A percentile compares a stretch with the other conserved stretches of the same genome.
phyloP scores from a whole-genome alignment of 2,888 invertebrate species.

The Corbicula japonica region DNA sequence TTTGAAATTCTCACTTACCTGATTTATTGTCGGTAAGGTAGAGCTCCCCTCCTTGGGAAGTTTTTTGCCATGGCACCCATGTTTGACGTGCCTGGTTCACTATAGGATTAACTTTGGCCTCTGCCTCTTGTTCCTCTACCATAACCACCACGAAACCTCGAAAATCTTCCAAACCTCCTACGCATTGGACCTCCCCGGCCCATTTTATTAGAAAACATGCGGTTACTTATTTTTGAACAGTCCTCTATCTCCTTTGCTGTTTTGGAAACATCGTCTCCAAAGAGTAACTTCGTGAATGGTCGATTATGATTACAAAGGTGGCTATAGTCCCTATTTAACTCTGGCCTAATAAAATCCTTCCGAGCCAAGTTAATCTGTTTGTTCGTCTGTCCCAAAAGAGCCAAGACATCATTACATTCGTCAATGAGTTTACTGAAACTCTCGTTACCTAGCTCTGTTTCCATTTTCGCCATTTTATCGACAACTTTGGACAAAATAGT shows the following conservation, averaged over 20 bases:
- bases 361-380: conserved; percentile 38
- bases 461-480: conserved; percentile 37
- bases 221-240: too few species aligned
- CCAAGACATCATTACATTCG: conserved; percentile 35
- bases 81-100: neutral
- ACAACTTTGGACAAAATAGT: conserved; percentile 52
- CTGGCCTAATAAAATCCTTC: conserved; percentile 4
- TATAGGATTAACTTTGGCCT: neutral
- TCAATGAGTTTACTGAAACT: conserved; percentile 33
- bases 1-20: conserved; percentile 26
- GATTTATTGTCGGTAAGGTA: neutral
- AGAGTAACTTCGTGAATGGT: too few species aligned
- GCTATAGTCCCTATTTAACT: too few species aligned
- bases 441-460: conserved; percentile 5
- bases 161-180: too few species aligned
- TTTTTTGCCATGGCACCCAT: conserved; percentile 20
- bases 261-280: too few species aligned
- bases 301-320: too few species aligned
- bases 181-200: neutral
- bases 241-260: too few species aligned
- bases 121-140: conserved; percentile 7
- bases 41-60: conserved; percentile 19
- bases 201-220: too few species aligned
- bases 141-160: conserved; percentile 21
- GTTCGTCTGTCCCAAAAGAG: conserved; percentile 48